phyloP scores from a whole-genome alignment of 2,113 vertebrate genomes.

The Mormyrus iriodes region DNA sequence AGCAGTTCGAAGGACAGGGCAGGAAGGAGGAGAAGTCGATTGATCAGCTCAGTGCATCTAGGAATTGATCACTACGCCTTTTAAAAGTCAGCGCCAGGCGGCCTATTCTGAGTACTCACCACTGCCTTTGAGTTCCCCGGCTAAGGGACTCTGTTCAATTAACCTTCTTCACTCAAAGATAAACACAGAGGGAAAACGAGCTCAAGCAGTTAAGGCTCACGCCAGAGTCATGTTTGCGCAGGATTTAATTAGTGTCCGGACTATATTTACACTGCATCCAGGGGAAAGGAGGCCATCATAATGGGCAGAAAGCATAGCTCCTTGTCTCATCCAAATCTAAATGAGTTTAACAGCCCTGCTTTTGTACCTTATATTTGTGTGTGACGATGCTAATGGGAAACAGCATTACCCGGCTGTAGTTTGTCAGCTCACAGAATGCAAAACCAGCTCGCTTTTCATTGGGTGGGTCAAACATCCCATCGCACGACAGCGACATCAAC shows the following conservation, averaged over 20 bases:
- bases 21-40: slow-evolving; percentile 13
- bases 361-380: neutral
- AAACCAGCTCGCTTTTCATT: neutral
- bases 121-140: slow-evolving; percentile 31
- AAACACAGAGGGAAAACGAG: slow-evolving; percentile 17
- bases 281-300: neutral
- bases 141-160: slow-evolving; percentile 47
- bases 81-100: slow-evolving; percentile 29
- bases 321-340: neutral
- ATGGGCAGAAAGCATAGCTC: neutral
- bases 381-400: neutral
- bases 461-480: neutral
- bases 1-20: neutral
- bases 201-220: slow-evolving; percentile 12
- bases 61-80: slow-evolving; percentile 21
- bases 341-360: slow-evolving; percentile 1
- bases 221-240: slow-evolving; percentile 26
- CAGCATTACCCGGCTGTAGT: neutral
- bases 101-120: slow-evolving; percentile 36
- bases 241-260: slow-evolving; percentile 17
- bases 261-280: slow-evolving; percentile 8
- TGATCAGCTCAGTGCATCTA: slow-evolving; percentile 30
- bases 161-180: slow-evolving; percentile 35
- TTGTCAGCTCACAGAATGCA: neutral
- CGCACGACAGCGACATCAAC: neutral